A percentile compares a stretch with the other conserved stretches of the same genome.
Conservation (phyloP, 2,888 invertebrate species). For the Aproaerema taeniolella region DNA sequence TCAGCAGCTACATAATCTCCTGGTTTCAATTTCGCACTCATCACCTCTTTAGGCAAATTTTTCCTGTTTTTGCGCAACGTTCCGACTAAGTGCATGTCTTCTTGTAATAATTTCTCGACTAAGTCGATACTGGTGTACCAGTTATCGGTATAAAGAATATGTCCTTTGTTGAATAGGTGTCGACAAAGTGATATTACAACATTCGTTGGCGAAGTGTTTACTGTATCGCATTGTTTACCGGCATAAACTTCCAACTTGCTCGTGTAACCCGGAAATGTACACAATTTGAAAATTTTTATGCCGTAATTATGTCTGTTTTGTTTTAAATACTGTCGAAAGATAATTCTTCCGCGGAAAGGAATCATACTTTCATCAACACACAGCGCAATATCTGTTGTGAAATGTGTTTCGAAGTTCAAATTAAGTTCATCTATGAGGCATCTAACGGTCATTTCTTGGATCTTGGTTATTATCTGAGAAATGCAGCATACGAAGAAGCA, state of each 20-base stretch:
- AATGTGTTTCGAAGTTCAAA: conserved; percentile 13
- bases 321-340: conserved; percentile 24
- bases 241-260: conserved; percentile 27
- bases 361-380: conserved; percentile 23
- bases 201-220: conserved; percentile 26
- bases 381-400: conserved; percentile 13
- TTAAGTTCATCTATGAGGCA: conserved; percentile 15
- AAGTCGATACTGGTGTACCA: conserved; percentile 35
- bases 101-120: conserved; percentile 28
- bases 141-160: conserved; percentile 33
- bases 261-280: conserved; percentile 31
- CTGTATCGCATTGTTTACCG: conserved; percentile 32
- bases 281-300: conserved; percentile 33
- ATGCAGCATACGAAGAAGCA: conserved; percentile 11
- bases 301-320: conserved; percentile 25
- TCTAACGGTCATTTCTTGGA: conserved; percentile 4
- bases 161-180: conserved; percentile 29
- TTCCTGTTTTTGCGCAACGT: conserved; percentile 36
- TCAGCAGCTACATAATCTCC: conserved; percentile 27
- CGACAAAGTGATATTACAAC: conserved; percentile 28
- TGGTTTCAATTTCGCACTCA: conserved; percentile 29
- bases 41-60: conserved; percentile 31
- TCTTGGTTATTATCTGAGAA: background rate
- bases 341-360: conserved; percentile 21
- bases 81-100: conserved; percentile 36